Evolutionary conservation across 2,888 invertebrate genomes (phyloP).

Genomic region (Lissonota sp.): DNA sequence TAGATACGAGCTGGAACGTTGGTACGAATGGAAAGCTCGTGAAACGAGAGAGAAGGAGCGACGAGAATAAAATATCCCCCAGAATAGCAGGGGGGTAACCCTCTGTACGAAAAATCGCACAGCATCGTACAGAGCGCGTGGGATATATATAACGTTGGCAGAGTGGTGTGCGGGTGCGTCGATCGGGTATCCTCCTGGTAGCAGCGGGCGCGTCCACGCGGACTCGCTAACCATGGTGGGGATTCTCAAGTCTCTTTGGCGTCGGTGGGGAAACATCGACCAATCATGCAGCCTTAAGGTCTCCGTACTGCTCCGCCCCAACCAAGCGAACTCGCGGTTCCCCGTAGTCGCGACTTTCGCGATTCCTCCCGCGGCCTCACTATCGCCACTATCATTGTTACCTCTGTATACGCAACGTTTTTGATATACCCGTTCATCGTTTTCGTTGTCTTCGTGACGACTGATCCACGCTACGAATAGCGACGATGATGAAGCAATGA

Average conservation of each 20-base stretch:
- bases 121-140: constrained; percentile 24
- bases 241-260: constrained; percentile 53
- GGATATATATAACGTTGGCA: not conserved
- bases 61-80: constrained; percentile 49
- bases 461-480: not conserved
- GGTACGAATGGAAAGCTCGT: constrained; percentile 56
- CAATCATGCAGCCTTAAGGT: constrained; percentile 78
- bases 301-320: constrained; percentile 78
- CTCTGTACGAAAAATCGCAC: constrained; percentile 23
- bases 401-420: constrained; percentile 22
- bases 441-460: constrained; percentile 25
- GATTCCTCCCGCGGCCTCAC: constrained; percentile 66
- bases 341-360: constrained; percentile 69
- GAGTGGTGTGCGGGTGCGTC: constrained; percentile 57
- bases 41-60: too few relatives aligned
- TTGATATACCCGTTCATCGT: constrained; percentile 22
- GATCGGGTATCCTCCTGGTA: constrained; percentile 71
- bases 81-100: constrained; percentile 31
- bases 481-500: constrained; percentile 16
- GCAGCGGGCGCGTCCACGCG: constrained; percentile 83
- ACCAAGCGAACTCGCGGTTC: constrained; percentile 71
- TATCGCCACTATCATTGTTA: constrained; percentile 46
- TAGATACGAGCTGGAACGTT: constrained; percentile 55
- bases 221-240: constrained; percentile 80
- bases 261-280: constrained; percentile 82